Conservation (phyloP, 2,888 invertebrate species). For the Drosophila fulvimacula region DNA sequence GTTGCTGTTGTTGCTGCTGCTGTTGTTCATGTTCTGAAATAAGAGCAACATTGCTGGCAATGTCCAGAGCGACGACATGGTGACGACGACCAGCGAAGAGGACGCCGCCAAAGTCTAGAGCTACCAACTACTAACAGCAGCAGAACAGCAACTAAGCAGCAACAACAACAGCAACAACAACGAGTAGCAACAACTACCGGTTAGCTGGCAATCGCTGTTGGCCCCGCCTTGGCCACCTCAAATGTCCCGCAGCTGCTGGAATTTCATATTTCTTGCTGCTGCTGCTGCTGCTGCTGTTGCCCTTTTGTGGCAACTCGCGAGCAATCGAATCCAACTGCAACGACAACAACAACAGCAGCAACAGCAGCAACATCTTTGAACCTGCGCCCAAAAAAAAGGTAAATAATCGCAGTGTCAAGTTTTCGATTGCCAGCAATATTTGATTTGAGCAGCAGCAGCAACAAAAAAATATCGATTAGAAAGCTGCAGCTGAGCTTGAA, state of each 20-base stretch:
- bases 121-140: conserved; percentile 41
- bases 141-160: conserved; percentile 27
- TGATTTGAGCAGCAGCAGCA: conserved; percentile 32
- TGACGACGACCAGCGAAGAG: conserved; percentile 58
- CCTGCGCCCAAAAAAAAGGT: conserved; percentile 44
- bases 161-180: conserved; percentile 36
- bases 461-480: neutral
- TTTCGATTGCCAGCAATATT: conserved; percentile 50
- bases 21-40: conserved; percentile 70
- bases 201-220: conserved; percentile 49
- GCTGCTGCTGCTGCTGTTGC: conserved; percentile 24
- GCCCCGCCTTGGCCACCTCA: conserved; percentile 58
- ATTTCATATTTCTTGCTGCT: conserved; percentile 66
- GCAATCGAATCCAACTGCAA: conserved; percentile 2
- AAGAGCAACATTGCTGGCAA: conserved; percentile 75
- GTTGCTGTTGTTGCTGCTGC: conserved; percentile 35
- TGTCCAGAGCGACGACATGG: conserved; percentile 72
- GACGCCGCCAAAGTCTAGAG: conserved; percentile 59
- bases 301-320: conserved; percentile 58
- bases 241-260: conserved; percentile 60
- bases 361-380: conserved; percentile 37
- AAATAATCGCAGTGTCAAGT: conserved; percentile 49
- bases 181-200: conserved; percentile 63
- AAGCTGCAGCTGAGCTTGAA: neutral
- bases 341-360: conserved; percentile 5